Evolutionary conservation across 2,797 vertebrate species (phyloP).

Genomic region (Meriones psammophilus): DNA sequence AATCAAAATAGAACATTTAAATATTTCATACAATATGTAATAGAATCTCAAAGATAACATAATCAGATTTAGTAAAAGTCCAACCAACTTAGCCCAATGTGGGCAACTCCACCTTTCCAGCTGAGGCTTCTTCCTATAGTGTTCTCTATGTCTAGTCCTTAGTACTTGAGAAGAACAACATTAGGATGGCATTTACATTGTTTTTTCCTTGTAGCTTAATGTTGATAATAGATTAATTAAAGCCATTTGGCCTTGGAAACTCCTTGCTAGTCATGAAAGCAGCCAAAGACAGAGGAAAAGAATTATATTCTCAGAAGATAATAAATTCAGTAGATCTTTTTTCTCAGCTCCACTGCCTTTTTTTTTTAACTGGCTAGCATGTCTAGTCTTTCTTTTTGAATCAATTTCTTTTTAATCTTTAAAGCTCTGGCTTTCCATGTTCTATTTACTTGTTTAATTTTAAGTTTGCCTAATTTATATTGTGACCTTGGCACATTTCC

Average conservation of each 20-base stretch:
- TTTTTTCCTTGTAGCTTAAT: not conserved
- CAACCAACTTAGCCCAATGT: not conserved
- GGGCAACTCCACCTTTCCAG: not conserved
- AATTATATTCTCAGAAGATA: not conserved
- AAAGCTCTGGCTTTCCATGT: not conserved
- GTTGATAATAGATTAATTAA: conserved; percentile 19
- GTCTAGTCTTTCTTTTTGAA: conserved; percentile 5
- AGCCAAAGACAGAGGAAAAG: not conserved
- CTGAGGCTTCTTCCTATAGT: not conserved
- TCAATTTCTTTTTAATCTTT: conserved; percentile 36
- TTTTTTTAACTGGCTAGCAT: not conserved
- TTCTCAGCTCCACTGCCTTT: not conserved
- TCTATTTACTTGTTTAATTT: not conserved
- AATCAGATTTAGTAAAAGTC: not conserved
- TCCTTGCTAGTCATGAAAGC: not conserved
- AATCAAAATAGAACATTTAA: conserved; percentile 13
- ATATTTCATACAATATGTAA: conserved; percentile 15
- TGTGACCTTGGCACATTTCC: not conserved
- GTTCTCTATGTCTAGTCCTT: not conserved
- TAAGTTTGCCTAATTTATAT: not conserved
- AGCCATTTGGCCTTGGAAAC: conserved; percentile 20
- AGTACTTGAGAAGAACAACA: not conserved
- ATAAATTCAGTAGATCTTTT: not conserved
- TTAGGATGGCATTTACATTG: not conserved
- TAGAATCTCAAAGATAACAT: not conserved